phyloP scores from a whole-genome alignment of 2,888 invertebrate species.

The Labia minor region DNA sequence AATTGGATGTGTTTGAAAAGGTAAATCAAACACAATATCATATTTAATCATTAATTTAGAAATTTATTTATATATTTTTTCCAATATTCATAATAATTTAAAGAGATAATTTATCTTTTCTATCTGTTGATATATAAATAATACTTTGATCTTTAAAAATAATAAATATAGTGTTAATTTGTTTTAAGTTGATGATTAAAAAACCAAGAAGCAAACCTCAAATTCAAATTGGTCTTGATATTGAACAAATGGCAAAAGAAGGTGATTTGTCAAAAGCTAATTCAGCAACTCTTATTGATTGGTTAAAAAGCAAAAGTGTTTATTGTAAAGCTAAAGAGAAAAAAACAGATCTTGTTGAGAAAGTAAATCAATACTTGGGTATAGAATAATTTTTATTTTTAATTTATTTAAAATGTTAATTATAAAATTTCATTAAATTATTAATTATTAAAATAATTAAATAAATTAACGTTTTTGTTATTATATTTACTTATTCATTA shows the following conservation, averaged over 20 bases:
- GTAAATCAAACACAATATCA: background rate
- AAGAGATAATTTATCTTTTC: too few species aligned
- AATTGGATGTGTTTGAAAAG: conserved; percentile 13
- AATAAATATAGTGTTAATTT: too few species aligned
- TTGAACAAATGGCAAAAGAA: conserved; percentile 23
- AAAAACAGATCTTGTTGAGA: conserved; percentile 24
- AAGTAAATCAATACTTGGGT: conserved; percentile 22
- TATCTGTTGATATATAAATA: too few species aligned
- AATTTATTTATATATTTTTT: too few species aligned
- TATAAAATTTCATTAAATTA: background rate
- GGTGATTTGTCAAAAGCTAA: conserved; percentile 23
- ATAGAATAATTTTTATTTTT: background rate
- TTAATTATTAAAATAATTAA: too few species aligned
- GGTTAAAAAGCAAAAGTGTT: conserved; percentile 23
- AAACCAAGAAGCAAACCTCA: conserved; percentile 23
- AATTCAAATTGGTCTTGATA: conserved; percentile 23
- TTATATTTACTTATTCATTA: too few species aligned
- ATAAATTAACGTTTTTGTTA: too few species aligned
- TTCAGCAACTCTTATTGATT: conserved; percentile 24
- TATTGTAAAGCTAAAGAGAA: conserved; percentile 25
- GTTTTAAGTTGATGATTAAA: conserved; percentile 16
- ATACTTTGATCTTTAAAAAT: too few species aligned
- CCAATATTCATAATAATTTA: too few species aligned
- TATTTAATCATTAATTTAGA: background rate
- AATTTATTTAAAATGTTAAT: background rate